Evolutionary conservation across 2,113 vertebrate genomes (phyloP), one percentile per base, ranked within the genome.

Genomic region (Cavia porcellus): DNA sequence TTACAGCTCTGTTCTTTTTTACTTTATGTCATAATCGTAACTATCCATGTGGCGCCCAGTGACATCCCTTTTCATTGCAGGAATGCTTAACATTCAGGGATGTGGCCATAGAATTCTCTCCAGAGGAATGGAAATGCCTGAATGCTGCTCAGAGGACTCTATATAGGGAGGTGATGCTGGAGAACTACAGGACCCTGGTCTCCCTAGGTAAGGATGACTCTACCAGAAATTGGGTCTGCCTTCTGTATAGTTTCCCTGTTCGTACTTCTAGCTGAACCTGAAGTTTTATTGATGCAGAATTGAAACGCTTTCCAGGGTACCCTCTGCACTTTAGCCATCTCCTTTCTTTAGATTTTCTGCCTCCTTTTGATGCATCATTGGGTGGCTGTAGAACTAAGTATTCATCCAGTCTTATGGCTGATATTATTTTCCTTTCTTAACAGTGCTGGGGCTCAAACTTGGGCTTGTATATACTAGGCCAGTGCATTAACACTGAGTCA

Each of bases 141-240:
- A 59, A 62, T 14, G 13, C 83, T 86, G 79, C 61, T 38, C 89
- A 96, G 92, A 74, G 74, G 15, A 0, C 4, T 47, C 22, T 98
- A 42, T 91, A 52, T 92, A 81, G 15, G 85, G 64, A 92, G 0
- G 93, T 97, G 82, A 97, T 95, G 92, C 19, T 88, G 89, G 94
- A 98, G 92, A 98, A 88, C 52, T 92, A 66, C 74, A 75, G 94
- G 72, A 97, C 70, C 89, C 86, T 97, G 81, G 20, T 94, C 7
- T 94, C 64, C 7, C 32, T 97, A 28, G 96, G 95, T 97, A 72
- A 96, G 95, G 55, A 70, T 15, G 13, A 24, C 22, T 64, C 7
- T n/a, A 70, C 5, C 15, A 32, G 35, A 42, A 72, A n/a, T 70
- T 8, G 38, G 8, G 52, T 81, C 25, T 91, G 9, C 61, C 35